Evolutionary conservation across 2,113 vertebrate species (phyloP), one percentile per base, ranked within the genome.

Genomic region (Bungarus multicinctus): DNA sequence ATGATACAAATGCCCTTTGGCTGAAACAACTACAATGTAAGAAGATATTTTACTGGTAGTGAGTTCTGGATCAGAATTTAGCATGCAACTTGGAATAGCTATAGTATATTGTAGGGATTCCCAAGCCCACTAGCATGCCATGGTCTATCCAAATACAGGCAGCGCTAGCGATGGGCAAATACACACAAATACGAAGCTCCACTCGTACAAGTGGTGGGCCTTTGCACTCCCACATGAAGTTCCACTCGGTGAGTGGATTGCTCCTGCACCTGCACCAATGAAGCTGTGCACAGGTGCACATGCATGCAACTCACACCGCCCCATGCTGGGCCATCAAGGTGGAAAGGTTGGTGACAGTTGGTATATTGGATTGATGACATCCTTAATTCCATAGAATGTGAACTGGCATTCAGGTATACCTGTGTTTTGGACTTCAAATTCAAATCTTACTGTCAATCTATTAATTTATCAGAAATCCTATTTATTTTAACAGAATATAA

Each of bases 61-160:
- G n/a, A n/a, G n/a, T n/a, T n/a, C n/a, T n/a, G n/a, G 85, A 96
- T 96, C 95, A 94, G 96, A 74, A 96, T 93, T 95, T 95, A 94
- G 93, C 95, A 89, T 94, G 94, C 89, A 95, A 92, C 89, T 93
- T 95, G 92, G 94, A 96, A 94, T 93, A 23, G 0, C 2, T 16
- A 23, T 90, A 69, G 30, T 64, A 30, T 69, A 60, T 3, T 9
- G 60, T 7, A 22, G 2, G 43, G 4, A 27, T n/a, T 11, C 3
- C n/a, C n/a, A n/a, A 64, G 60, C 27, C 60, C 27, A 64, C 27
- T 64, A 64, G 4, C 11, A 2, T 27, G 10, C 3, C 4, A 3
- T 12, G 3, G 27, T 30, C 27, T 64, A 27, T n/a, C 4, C 60
- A 30, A n/a, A 64, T n/a, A 3, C 11, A 30, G 4, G 11, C 58